Evolutionary conservation across 2,113 vertebrate genomes (phyloP).

Genomic region (Pterocles burchelli): DNA sequence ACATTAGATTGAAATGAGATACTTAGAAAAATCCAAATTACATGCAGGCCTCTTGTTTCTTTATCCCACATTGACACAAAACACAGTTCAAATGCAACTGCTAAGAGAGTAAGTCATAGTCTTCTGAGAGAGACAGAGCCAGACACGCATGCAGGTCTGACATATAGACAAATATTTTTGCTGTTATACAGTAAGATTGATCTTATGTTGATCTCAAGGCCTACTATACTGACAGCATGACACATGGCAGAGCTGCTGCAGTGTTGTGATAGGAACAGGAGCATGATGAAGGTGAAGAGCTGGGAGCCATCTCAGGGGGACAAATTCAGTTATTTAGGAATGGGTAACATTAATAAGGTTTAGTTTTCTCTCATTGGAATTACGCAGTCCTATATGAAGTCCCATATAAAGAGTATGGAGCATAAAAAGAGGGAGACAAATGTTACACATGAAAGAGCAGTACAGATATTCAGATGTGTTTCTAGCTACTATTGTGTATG

Average conservation of each 20-base stretch:
- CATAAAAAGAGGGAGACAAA: not conserved
- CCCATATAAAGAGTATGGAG: not conserved
- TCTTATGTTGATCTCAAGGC: not conserved
- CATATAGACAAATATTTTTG: conserved; percentile 13
- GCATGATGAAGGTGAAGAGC: not conserved
- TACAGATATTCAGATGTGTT: not conserved
- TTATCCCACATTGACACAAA: conserved; percentile 83
- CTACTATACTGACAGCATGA: not conserved
- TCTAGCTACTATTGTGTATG: not conserved
- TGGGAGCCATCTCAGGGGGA: not conserved
- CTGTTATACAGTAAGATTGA: not conserved
- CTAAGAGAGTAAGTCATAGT: conserved; percentile 22
- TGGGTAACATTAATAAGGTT: not conserved
- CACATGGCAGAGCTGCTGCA: not conserved
- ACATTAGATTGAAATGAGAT: conserved; percentile 88
- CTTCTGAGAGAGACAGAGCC: not conserved
- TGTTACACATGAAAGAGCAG: not conserved
- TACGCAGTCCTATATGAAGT: not conserved
- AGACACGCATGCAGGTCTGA: conserved; percentile 8
- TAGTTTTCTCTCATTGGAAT: not conserved
- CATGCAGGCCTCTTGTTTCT: conserved; percentile 90
- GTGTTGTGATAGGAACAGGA: not conserved
- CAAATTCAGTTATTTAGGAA: not conserved
- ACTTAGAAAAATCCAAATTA: conserved; percentile 92
- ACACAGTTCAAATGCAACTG: conserved; percentile 84